These are phyloP conservation scores for Stomatorhinus ivindoensis DNA, from an alignment of 2,113 vertebrate genomes.

Conservation along the genomic window DNA sequence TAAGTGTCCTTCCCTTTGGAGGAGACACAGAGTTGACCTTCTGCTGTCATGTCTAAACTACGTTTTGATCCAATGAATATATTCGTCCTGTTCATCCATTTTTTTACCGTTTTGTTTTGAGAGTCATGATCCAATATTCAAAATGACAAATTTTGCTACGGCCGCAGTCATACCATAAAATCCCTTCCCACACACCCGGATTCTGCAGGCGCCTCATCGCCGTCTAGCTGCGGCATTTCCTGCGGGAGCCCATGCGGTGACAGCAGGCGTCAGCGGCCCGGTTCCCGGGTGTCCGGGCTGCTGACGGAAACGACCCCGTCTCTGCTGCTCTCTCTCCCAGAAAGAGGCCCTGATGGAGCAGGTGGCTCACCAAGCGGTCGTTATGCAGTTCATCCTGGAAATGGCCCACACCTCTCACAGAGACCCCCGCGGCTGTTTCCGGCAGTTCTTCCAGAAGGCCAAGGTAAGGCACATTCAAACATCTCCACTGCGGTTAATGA, in stretches of 20 bases:
- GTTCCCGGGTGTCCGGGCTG: background rate
- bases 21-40: background rate
- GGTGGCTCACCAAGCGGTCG: constrained; percentile 92
- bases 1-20: background rate
- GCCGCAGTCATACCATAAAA: background rate
- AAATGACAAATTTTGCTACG: background rate
- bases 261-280: background rate
- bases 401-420: constrained; percentile 82
- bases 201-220: background rate
- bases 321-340: constrained; percentile 46
- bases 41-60: background rate
- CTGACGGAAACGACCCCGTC: background rate
- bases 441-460: constrained; percentile 95
- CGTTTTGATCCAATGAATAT: background rate
- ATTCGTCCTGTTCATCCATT: background rate
- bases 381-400: constrained; percentile 96
- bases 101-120: background rate
- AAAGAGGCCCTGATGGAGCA: constrained; percentile 94
- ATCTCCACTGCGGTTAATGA: background rate
- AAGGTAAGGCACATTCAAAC: constrained; percentile 68
- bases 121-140: background rate
- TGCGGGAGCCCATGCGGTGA: background rate
- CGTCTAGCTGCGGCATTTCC: background rate
- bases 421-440: constrained; percentile 90
- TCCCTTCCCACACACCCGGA: background rate